Conservation (phyloP, 1,140 invertebrate genomes). For the Camponotus floridanus region DNA sequence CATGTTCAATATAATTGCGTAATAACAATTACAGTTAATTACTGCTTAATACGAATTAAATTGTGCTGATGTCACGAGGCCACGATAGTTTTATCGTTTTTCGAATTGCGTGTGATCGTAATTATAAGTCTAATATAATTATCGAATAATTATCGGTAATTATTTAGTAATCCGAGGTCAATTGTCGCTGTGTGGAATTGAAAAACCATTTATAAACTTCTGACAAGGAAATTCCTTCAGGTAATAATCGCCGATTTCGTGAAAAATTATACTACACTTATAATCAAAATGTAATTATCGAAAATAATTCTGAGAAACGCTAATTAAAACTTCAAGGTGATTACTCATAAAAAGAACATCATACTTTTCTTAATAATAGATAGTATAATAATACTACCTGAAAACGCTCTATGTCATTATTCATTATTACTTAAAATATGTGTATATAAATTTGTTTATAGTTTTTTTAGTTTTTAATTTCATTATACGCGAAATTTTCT, state of each 20-base stretch:
- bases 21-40: conserved; percentile 51
- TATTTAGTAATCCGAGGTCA: conserved; percentile 40
- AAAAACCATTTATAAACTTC: conserved; percentile 52
- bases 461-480: too few species aligned
- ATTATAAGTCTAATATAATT: conserved; percentile 35
- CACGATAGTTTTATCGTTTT: conserved; percentile 18
- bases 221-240: conserved; percentile 27
- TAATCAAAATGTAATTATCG: conserved; percentile 41
- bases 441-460: too few species aligned
- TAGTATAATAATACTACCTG: neutral
- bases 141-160: conserved; percentile 44
- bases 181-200: conserved; percentile 38
- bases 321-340: conserved; percentile 27
- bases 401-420: neutral
- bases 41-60: conserved; percentile 59
- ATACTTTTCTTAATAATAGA: neutral
- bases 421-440: too few species aligned
- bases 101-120: conserved; percentile 52
- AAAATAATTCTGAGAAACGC: neutral
- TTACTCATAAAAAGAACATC: neutral
- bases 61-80: conserved; percentile 47
- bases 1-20: conserved; percentile 44
- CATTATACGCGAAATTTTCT: too few species aligned
- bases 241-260: neutral
- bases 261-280: conserved; percentile 26